Evolutionary conservation across 2,888 invertebrate genomes (phyloP).

Genomic region (Polymixis flavicincta): DNA sequence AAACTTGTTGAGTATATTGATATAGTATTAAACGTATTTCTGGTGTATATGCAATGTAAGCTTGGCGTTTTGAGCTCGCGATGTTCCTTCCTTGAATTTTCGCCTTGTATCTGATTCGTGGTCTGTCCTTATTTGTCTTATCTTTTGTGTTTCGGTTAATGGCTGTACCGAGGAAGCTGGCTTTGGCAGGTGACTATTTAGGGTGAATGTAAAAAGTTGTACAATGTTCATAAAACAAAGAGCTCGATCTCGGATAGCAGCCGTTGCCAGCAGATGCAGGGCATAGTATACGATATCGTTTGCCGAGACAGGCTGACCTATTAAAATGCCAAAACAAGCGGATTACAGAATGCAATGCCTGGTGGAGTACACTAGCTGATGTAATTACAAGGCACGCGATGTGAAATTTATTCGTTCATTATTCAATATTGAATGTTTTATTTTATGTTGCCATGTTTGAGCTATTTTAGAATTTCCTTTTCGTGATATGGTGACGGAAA

Average conservation of each 20-base stretch:
- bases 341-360: slow-evolving; percentile 47
- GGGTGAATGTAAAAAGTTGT: slow-evolving; percentile 47
- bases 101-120: slow-evolving; percentile 26
- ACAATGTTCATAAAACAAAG: slow-evolving; percentile 47
- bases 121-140: slow-evolving; percentile 37
- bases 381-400: slow-evolving; percentile 41
- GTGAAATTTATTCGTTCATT: slow-evolving; percentile 36
- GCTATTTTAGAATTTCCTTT: slow-evolving; percentile 27
- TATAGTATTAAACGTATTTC: slow-evolving; percentile 57
- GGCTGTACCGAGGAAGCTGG: slow-evolving; percentile 49
- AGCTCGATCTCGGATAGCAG: slow-evolving; percentile 35
- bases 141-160: slow-evolving; percentile 34
- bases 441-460: slow-evolving; percentile 25
- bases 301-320: slow-evolving; percentile 45
- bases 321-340: slow-evolving; percentile 52
- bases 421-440: slow-evolving; percentile 32
- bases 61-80: slow-evolving; percentile 31
- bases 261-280: slow-evolving; percentile 59
- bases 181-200: slow-evolving; percentile 46
- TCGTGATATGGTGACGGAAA: slow-evolving; percentile 27
- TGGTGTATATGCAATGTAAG: slow-evolving; percentile 46
- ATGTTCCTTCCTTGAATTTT: slow-evolving; percentile 48
- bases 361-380: slow-evolving; percentile 30
- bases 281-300: slow-evolving; percentile 26
- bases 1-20: slow-evolving; percentile 66